Percentiles rank a stretch among this genome's conserved stretches.
Evolutionary conservation across 2,113 vertebrate species (phyloP).

Genomic region (Hippocampus abdominalis): DNA sequence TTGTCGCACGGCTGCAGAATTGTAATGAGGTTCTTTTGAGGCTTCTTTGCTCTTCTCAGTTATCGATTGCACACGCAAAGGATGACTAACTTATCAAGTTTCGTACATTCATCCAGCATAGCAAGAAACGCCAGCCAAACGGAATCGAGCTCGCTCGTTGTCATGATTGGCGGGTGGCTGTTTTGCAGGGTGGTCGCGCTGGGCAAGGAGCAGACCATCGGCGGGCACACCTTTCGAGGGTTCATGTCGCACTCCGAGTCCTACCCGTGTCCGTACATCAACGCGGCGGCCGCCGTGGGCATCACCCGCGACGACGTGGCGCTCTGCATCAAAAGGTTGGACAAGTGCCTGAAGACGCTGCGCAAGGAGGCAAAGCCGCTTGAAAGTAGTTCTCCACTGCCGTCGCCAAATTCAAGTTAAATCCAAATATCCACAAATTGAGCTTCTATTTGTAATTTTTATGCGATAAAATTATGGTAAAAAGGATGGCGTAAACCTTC

Average conservation of each 20-base stretch:
- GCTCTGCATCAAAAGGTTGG: constrained; percentile 87
- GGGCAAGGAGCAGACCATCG: constrained; percentile 81
- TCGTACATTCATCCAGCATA: no score
- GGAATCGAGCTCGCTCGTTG: neutral
- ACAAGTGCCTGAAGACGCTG: constrained; percentile 84
- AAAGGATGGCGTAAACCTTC: neutral
- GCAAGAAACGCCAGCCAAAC: neutral
- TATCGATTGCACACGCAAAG: constrained; percentile 35
- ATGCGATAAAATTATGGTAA: neutral
- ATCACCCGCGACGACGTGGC: constrained; percentile 87
- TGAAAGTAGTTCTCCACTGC: neutral
- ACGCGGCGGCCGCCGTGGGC: constrained; percentile 90
- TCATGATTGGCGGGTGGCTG: neutral
- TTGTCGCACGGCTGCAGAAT: neutral
- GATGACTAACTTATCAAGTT: neutral
- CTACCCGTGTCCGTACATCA: constrained; percentile 92
- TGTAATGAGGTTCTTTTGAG: neutral
- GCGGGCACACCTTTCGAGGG: constrained; percentile 84
- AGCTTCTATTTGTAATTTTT: neutral
- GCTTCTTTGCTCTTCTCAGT: neutral
- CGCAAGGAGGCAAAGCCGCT: constrained; percentile 56
- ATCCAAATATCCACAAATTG: neutral
- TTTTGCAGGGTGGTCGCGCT: constrained; percentile 83
- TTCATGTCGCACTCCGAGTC: constrained; percentile 89
- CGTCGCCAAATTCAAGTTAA: neutral